A percentile compares a stretch with the other conserved stretches of the same genome.
phyloP scores from a whole-genome alignment of 2,797 vertebrate species.

The Lates japonicus region DNA sequence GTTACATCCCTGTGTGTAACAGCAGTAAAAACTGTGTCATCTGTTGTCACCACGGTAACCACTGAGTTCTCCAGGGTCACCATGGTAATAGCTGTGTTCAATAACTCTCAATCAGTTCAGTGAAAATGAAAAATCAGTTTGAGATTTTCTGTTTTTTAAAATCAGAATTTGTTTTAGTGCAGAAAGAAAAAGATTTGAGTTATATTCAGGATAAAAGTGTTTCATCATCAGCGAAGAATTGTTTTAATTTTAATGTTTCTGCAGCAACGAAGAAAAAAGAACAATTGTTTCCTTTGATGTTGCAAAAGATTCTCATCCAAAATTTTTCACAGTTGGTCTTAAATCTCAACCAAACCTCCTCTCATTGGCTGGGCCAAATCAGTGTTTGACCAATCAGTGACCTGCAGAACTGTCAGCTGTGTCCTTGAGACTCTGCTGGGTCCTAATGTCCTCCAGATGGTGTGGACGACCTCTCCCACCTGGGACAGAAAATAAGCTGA shows the following conservation, averaged over 20 bases:
- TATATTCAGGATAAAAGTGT: too few species aligned
- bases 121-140: not conserved
- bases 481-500: too few species aligned
- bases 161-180: too few species aligned
- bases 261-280: too few species aligned
- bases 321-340: too few species aligned
- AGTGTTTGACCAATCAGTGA: not conserved
- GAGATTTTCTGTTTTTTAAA: too few species aligned
- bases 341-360: not conserved
- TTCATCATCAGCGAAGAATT: too few species aligned
- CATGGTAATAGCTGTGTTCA: not conserved
- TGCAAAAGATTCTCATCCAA: too few species aligned
- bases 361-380: not conserved
- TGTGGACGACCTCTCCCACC: not conserved
- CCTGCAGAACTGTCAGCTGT: not conserved
- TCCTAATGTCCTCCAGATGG: not conserved
- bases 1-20: not conserved
- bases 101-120: not conserved
- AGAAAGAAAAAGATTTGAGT: too few species aligned
- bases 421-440: too few species aligned
- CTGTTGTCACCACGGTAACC: not conserved
- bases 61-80: not conserved
- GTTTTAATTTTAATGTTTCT: too few species aligned
- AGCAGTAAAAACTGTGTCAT: not conserved
- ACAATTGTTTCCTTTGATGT: too few species aligned